Base-by-base conservation (phyloP, 2,888 invertebrate species). In the Conomelus anceps region DNA sequence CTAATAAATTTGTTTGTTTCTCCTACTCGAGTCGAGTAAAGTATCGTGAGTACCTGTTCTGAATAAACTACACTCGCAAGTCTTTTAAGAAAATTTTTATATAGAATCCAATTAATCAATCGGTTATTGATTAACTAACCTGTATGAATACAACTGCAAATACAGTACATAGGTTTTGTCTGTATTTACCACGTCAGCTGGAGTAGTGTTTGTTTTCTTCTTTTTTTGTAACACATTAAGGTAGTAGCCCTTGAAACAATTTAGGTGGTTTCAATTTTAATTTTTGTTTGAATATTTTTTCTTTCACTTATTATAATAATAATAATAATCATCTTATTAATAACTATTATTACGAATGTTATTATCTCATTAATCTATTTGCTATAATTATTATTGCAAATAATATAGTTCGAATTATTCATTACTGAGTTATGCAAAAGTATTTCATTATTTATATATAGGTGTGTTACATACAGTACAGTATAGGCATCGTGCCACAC, bases 401-500 rank as follows among this genome's bases (percentile, higher is more conserved):
- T n/a, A n/a, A n/a, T 63, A 63, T 63, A 63, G 63, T 63, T 63
- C n/a, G 7, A 63, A 63, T 63, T 63, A 63, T n/a, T 63, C 63
- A n/a, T 63, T 63, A 63, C 20, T 63, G n/a, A 63, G n/a, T 63
- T 63, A 63, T 63, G 6, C 88, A 90, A 29, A n/a, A 63, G 63
- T 63, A 63, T 63, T 63, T 63, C 63, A 63, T 63, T 63, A 63
- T 63, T 63, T n/a, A n/a, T 63, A 88, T 90, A 90, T 91, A 91
- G 89, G 91, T 91, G 91, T 90, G 89, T 85, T 22, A 41, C 17
- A 41, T 86, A 86, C 23, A 23, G 3, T n/a, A n/a, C 13, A 63
- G 63, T n/a, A 63, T 3, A 63, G 63, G n/a, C 63, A 63, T 63
- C 63, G n/a, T 20, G 63, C 63, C 63, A 63, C n/a, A 63, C 34